Percentiles rank a stretch among this genome's conserved stretches.
These are phyloP conservation scores for Eupithecia centaureata DNA, from an alignment of 2,888 invertebrate species.

Conservation along the genomic window DNA sequence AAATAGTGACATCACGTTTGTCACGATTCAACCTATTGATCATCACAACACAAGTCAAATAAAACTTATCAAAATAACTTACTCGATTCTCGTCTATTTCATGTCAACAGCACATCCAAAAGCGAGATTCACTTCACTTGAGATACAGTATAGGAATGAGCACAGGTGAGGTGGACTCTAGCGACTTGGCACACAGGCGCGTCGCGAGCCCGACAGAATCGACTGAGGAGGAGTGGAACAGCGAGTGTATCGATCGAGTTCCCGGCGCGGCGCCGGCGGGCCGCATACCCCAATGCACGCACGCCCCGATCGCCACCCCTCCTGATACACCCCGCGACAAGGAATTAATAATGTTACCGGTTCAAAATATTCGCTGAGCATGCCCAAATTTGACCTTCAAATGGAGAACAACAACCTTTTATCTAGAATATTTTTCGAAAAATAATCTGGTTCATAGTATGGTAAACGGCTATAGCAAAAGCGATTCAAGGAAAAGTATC, in stretches of 20 bases:
- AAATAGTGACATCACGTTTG: conserved; percentile 62
- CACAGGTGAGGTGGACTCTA: conserved; percentile 50
- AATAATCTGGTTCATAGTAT: not conserved
- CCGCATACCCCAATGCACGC: conserved; percentile 81
- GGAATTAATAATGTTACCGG: conserved; percentile 46
- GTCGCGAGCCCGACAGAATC: conserved; percentile 65
- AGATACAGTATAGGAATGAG: conserved; percentile 49
- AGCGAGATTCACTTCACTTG: conserved; percentile 60
- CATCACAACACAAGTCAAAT: conserved; percentile 33
- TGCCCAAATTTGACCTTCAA: conserved; percentile 26
- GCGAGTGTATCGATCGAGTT: conserved; percentile 75
- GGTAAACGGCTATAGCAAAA: not conserved
- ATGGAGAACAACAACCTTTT: conserved; percentile 12
- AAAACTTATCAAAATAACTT: conserved; percentile 50
- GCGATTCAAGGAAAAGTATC: not conserved
- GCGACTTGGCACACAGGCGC: conserved; percentile 62
- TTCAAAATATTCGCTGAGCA: conserved; percentile 27
- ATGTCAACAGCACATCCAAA: conserved; percentile 66
- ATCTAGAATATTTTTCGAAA: not conserved
- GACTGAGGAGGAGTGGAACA: conserved; percentile 54
- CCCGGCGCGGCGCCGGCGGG: conserved; percentile 82
- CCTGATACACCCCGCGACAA: conserved; percentile 56
- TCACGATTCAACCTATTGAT: conserved; percentile 61
- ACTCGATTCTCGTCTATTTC: conserved; percentile 67
- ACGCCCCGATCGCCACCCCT: conserved; percentile 70